phyloP scores from a whole-genome alignment of 2,797 vertebrate species.

The Gymnoscopelus microlampas region DNA sequence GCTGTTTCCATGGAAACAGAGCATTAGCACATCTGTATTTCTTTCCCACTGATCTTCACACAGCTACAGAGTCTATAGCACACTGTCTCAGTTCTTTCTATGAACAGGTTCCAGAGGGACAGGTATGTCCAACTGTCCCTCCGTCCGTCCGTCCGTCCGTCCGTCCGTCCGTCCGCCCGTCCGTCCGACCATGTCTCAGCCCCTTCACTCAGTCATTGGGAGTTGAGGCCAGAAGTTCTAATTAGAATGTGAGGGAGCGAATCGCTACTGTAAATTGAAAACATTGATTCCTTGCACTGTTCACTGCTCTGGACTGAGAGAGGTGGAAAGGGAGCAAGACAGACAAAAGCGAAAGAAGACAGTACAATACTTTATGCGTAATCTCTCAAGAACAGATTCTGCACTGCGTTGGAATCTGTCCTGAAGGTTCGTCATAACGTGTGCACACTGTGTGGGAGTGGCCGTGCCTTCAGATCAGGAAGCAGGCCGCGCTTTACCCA shows the following conservation, averaged over 20 bases:
- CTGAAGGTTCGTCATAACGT: too few relatives aligned
- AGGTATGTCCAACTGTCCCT: neutral
- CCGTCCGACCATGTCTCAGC: conserved; percentile 3
- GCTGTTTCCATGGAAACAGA: conserved; percentile 54
- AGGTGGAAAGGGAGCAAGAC: conserved; percentile 4
- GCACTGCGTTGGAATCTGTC: too few relatives aligned
- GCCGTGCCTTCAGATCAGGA: too few relatives aligned
- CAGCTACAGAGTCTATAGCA: neutral
- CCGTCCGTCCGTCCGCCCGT: conserved; percentile 4
- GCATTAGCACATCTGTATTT: conserved; percentile 33
- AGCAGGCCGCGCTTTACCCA: too few relatives aligned
- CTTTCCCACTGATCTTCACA: conserved; percentile 1
- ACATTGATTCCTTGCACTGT: conserved; percentile 63
- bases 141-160: neutral
- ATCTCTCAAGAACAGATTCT: too few relatives aligned
- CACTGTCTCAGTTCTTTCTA: neutral
- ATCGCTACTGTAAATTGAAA: conserved; percentile 72
- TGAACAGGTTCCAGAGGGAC: neutral
- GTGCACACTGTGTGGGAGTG: too few relatives aligned
- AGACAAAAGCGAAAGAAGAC: neutral
- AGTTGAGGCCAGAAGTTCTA: conserved; percentile 37
- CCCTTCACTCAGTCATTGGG: conserved; percentile 3
- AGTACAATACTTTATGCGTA: neutral
- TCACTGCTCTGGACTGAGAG: conserved; percentile 35
- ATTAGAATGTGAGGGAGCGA: conserved; percentile 68